A percentile compares a stretch with the other conserved stretches of the same genome.
phyloP scores from a whole-genome alignment of 2,113 vertebrate genomes.

The Dasyornis broadbenti region DNA sequence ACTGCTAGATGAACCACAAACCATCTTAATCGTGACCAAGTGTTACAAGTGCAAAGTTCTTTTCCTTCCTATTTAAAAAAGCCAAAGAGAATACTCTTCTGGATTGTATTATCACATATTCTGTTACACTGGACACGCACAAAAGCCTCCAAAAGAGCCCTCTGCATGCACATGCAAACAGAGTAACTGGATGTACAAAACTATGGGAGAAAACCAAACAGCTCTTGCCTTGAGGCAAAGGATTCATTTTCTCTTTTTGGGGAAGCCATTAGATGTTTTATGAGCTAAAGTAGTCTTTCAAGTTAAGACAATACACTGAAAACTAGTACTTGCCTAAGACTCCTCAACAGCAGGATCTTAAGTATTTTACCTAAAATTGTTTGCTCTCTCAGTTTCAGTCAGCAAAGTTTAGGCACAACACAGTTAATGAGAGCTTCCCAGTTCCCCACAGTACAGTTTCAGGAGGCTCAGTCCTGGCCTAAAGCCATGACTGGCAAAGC shows the following conservation, averaged over 20 bases:
- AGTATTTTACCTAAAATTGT: background rate
- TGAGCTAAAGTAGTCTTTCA: background rate
- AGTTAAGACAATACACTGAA: background rate
- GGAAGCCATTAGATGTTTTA: background rate
- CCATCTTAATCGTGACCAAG: background rate
- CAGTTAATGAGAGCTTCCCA: background rate
- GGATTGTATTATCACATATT: background rate
- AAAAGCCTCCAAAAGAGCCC: background rate
- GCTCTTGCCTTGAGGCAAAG: background rate
- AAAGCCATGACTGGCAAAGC: background rate
- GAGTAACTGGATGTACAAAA: background rate
- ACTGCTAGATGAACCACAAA: background rate
- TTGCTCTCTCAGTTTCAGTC: background rate
- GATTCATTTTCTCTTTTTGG: background rate
- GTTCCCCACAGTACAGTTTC: rapidly evolving
- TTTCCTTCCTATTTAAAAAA: background rate
- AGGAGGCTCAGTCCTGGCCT: background rate
- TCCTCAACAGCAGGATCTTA: background rate
- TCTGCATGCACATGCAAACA: background rate
- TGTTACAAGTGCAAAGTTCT: background rate
- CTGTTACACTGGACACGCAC: background rate
- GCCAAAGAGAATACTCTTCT: background rate
- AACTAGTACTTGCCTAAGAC: background rate
- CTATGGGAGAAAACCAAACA: background rate
- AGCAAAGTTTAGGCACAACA: rapidly evolving